Percentiles rank a stretch among this genome's conserved stretches.
Evolutionary conservation across 2,888 invertebrate species (phyloP).

Genomic region (Cephus rjabovi): DNA sequence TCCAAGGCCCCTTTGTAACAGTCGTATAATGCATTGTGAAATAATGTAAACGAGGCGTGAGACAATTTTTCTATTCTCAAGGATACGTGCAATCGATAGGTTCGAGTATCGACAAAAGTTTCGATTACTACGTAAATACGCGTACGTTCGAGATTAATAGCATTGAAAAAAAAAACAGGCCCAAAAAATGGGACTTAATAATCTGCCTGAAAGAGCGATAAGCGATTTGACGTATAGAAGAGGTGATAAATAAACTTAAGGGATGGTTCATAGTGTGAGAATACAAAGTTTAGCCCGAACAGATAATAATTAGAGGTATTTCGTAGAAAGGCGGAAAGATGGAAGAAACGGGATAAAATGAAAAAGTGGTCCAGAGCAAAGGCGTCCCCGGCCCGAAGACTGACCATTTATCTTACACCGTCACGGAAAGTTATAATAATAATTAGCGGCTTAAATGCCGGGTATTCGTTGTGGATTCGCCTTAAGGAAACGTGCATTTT

Average conservation of each 20-base stretch:
- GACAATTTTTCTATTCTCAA: background rate
- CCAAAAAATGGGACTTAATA: too few relatives aligned
- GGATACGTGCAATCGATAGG: background rate
- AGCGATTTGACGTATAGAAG: background rate
- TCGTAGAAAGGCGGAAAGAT: background rate
- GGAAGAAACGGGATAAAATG: background rate
- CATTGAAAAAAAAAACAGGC: too few relatives aligned
- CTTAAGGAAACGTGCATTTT: constrained; percentile 23
- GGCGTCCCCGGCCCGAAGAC: background rate
- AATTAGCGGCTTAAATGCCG: constrained; percentile 25
- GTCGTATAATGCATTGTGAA: background rate
- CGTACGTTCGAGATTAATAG: background rate
- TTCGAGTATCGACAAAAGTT: background rate
- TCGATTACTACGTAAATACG: background rate
- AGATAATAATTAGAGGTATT: background rate
- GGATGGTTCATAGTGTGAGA: background rate
- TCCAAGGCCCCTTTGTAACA: background rate
- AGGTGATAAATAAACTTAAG: background rate
- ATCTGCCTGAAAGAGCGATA: background rate
- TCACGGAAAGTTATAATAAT: constrained; percentile 9
- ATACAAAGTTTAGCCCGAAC: background rate
- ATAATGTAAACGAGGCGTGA: background rate
- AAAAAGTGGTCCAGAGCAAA: background rate
- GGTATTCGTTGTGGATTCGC: constrained; percentile 13
- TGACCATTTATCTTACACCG: background rate